Evolutionary conservation across 2,888 invertebrate genomes (phyloP).

Genomic region (Agrotis clavis): DNA sequence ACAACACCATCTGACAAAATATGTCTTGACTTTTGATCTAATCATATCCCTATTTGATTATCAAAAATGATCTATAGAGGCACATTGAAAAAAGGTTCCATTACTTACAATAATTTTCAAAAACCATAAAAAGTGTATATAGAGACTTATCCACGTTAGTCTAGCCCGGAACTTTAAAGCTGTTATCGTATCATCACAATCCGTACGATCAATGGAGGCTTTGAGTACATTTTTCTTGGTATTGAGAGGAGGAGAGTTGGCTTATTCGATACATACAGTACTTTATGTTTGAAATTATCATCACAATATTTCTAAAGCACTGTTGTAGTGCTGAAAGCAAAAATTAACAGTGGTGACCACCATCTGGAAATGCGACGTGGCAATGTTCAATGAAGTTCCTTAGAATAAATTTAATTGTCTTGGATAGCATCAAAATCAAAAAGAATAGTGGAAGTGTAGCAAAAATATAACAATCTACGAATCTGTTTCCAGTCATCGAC

Average conservation of each 20-base stretch:
- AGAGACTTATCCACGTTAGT: slow-evolving; percentile 69
- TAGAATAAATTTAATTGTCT: too few species aligned
- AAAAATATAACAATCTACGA: neutral
- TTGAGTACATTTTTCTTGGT: slow-evolving; percentile 67
- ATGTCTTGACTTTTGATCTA: neutral
- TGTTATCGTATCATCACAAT: slow-evolving; percentile 80
- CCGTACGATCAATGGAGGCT: slow-evolving; percentile 73
- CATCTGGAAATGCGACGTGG: too few species aligned
- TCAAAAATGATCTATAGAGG: too few species aligned
- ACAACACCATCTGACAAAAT: rapidly evolving
- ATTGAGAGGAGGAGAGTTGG: slow-evolving; percentile 65
- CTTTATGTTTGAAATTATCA: neutral
- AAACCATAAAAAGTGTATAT: too few species aligned
- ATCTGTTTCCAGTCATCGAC: neutral
- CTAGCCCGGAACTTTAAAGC: slow-evolving; percentile 60
- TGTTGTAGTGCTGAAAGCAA: too few species aligned
- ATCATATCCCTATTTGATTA: too few species aligned
- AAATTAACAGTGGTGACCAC: too few species aligned
- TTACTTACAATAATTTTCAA: neutral
- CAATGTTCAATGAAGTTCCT: too few species aligned
- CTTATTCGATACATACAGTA: slow-evolving; percentile 7
- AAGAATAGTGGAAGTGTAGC: too few species aligned
- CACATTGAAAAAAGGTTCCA: neutral
- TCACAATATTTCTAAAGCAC: too few species aligned
- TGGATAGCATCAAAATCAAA: too few species aligned